These are phyloP conservation scores for Arge pagana DNA, from an alignment of 2,888 invertebrate species.

Conservation along the genomic window DNA sequence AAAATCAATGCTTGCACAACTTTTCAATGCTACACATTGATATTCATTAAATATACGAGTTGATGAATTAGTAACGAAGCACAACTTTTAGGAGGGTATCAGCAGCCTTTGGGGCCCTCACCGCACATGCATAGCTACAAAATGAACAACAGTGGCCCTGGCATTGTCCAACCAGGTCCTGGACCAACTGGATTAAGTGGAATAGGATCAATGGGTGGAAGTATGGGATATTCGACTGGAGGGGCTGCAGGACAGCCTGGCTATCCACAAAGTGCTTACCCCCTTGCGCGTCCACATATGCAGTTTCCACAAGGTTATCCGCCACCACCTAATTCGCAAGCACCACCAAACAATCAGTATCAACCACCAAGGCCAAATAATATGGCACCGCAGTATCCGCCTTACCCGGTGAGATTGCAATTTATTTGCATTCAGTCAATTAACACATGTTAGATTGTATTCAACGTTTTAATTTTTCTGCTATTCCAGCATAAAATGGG, in stretches of 20 bases:
- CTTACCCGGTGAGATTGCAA: slow-evolving; percentile 45
- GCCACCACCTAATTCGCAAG: slow-evolving; percentile 51
- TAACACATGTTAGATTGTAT: no score
- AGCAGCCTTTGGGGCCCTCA: slow-evolving; percentile 65
- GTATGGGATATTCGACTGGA: slow-evolving; percentile 53
- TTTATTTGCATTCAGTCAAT: no score
- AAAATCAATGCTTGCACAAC: slow-evolving; percentile 3
- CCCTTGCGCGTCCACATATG: slow-evolving; percentile 59
- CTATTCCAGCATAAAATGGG: slow-evolving; percentile 71
- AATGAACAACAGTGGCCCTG: slow-evolving; percentile 57
- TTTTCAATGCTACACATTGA: not conserved
- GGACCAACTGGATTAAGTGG: slow-evolving; percentile 51
- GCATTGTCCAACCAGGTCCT: slow-evolving; percentile 63
- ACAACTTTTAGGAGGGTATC: slow-evolving; percentile 62
- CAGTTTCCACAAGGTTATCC: slow-evolving; percentile 57
- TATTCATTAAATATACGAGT: not conserved
- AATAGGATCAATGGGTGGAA: slow-evolving; percentile 51
- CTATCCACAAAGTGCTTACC: slow-evolving; percentile 56
- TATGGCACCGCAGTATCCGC: slow-evolving; percentile 55
- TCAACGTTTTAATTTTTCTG: no score
- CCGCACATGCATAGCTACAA: slow-evolving; percentile 68
- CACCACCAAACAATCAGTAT: slow-evolving; percentile 55
- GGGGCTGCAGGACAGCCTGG: slow-evolving; percentile 61
- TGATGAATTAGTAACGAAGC: no score
- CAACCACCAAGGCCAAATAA: slow-evolving; percentile 52